Evolutionary conservation across 2,797 vertebrate genomes (phyloP), one percentile per base, ranked within the genome.

Genomic region (Echeneis naucrates): DNA sequence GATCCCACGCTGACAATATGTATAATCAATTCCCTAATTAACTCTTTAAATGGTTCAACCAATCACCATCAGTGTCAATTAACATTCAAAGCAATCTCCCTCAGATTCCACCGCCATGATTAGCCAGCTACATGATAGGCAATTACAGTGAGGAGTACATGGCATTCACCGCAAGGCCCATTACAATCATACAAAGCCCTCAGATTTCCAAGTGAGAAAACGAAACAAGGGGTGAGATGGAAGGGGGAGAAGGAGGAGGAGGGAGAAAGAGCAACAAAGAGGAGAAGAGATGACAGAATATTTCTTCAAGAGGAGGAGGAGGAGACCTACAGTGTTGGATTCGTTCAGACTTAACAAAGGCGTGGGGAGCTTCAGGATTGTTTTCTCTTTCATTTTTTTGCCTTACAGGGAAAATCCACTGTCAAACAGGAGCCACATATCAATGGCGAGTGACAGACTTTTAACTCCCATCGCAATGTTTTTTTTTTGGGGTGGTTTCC

Each of bases 41-140:
- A 85, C 82, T 56, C 80, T 80, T 80, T 87, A 83, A 87, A 87
- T 60, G 83, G 83, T 86, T 87, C 82, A 87, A 86, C 87, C 88
- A 84, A 91, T 91, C 87, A 87, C 85, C 77, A 88, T 90, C 87
- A 87, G 86, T 78, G 72, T 89, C 86, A 90, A 90, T 91, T 90
- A 92, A 78, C 83, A 88, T 85, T 80, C 85, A 89, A 78, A 88
- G 79, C 45, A 26, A 79, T 83, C 86, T 87, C 83, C 89, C 81
- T 81, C 68, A 69, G 83, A 89, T 87, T 90, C 72, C 68, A 47
- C 60, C 40, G 75, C 78, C 78, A 44, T 87, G 89, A 92, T 92
- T 90, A 92, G 84, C 78, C 50, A 7, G 83, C 71, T 79, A 91
- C 91, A 91, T 77, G 86, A 90, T 81, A 82, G 83, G 75, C 86